These are phyloP conservation scores for Drosophila novamexicana DNA, from an alignment of 1,140 invertebrate species.

Conservation along the genomic window DNA sequence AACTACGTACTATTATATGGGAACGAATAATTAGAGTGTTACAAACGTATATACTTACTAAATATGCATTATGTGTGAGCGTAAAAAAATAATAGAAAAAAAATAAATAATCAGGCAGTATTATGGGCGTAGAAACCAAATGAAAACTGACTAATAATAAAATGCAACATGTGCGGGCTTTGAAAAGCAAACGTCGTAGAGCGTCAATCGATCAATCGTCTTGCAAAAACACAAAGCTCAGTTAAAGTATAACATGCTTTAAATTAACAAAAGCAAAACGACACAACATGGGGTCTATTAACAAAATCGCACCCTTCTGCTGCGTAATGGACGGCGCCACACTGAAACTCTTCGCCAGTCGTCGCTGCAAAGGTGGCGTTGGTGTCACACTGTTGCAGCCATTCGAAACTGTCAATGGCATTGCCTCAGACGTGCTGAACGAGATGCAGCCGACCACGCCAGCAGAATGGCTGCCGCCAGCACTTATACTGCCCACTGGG, in stretches of 20 bases:
- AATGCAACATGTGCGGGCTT: conserved; percentile 7
- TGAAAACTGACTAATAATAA: conserved; percentile 21
- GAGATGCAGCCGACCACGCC: conserved; percentile 76
- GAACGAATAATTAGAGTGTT: background rate
- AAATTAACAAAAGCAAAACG: conserved; percentile 24
- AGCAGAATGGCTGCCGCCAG: conserved; percentile 78
- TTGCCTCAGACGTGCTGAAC: conserved; percentile 51
- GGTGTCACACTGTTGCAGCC: conserved; percentile 85
- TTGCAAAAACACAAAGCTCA: background rate
- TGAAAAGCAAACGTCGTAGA: background rate
- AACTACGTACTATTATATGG: conserved; percentile 51
- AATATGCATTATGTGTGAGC: background rate
- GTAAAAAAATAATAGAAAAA: background rate
- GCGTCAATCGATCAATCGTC: background rate
- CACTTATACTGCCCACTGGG: conserved; percentile 57
- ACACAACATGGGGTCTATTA: conserved; percentile 17
- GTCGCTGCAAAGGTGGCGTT: conserved; percentile 92
- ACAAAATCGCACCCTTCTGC: conserved; percentile 78
- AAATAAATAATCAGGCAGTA: conserved; percentile 22
- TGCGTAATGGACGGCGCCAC: conserved; percentile 88
- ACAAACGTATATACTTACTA: background rate
- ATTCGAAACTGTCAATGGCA: conserved; percentile 35
- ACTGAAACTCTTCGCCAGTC: conserved; percentile 95
- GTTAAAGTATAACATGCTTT: background rate
- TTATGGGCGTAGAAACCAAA: background rate